Conservation (phyloP, 2,888 invertebrate genomes). For the Listrodromus nycthemerus region DNA sequence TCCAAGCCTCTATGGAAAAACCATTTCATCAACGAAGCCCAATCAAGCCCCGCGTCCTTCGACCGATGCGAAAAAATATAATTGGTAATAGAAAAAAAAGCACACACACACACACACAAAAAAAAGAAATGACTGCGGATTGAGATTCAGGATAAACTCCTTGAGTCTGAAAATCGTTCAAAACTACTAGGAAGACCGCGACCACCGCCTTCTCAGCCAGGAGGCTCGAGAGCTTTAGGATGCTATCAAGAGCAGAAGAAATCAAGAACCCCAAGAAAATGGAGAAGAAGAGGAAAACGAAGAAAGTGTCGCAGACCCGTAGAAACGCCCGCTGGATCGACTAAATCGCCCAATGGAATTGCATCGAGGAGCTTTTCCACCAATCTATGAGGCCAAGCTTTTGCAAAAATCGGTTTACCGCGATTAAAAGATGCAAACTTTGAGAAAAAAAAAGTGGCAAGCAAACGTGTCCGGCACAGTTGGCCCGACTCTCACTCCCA, state of each 20-base stretch:
- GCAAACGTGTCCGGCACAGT: slow-evolving; percentile 38
- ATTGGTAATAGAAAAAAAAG: slow-evolving; percentile 2
- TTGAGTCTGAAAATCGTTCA: slow-evolving; percentile 15
- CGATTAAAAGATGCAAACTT: slow-evolving; percentile 34
- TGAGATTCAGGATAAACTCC: slow-evolving; percentile 23
- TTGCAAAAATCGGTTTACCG: slow-evolving; percentile 5
- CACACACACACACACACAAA: slow-evolving; percentile 18
- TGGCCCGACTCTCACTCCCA: slow-evolving; percentile 21
- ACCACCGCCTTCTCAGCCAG: slow-evolving; percentile 14
- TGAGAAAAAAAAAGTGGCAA: slow-evolving; percentile 26
- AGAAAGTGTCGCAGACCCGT: slow-evolving; percentile 19
- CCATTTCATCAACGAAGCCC: slow-evolving; percentile 44
- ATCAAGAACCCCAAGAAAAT: slow-evolving; percentile 21
- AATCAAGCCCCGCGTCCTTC: slow-evolving; percentile 3
- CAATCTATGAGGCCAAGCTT: not conserved
- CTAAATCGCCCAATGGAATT: slow-evolving; percentile 1
- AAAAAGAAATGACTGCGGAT: slow-evolving; percentile 34
- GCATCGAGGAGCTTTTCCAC: slow-evolving; percentile 16
- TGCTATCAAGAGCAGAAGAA: slow-evolving; percentile 42
- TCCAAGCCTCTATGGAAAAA: slow-evolving; percentile 45
- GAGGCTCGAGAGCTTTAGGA: slow-evolving; percentile 21
- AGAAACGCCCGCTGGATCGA: slow-evolving; percentile 42
- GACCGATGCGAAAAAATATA: slow-evolving; percentile 1
- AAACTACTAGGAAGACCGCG: slow-evolving; percentile 28
- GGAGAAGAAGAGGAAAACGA: slow-evolving; percentile 25